Evolutionary conservation across 2,797 vertebrate species (phyloP), one percentile per base, ranked within the genome.

Genomic region (Phoeniculus purpureus): DNA sequence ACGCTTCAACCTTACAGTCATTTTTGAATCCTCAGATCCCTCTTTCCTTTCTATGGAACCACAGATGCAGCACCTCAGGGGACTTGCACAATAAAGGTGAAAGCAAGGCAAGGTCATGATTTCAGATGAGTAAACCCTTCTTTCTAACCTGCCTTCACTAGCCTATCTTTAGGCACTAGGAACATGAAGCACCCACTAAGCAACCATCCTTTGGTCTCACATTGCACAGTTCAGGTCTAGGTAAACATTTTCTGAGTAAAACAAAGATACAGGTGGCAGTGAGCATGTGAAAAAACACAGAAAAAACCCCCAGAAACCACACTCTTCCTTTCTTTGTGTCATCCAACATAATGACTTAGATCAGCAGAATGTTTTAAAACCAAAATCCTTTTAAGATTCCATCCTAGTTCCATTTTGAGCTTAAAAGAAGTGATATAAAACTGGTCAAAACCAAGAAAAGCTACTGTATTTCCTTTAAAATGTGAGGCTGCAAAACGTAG

Each of bases 331-430:
- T 15, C 31, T 85, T 70, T 47, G 13, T n/a, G 21, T 59, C 55
- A 48, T 80, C 82, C 61, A 80, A 79, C 21, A 80, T 12, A 16
- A 80, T 10, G n/a, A 59, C 9, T 70, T 52, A 80, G 3, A 80
- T 77, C 37, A 84, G 72, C 48, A 89, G 48, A 17, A 73, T 65
- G 34, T 77, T 76, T 66, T 64, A 92, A 91, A 90, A 47, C 12
- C 26, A 94, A 71, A 85, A 52, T 25, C 8, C 11, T 73, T 81
- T 71, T 20, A 81, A 60, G 21, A 67, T 55, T 76, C 19, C 45
- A 50, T 73, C 73, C 26, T 71, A 26, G 45, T 7, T 94, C 34
- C 6, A 81, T 48, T 78, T 81, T 37, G 88, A 82, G 48, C 13
- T 66, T 31, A 61, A 68, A 73, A n/a, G 52, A 25, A 40, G 27